Conservation (phyloP, 2,797 vertebrate genomes). For the Pteronotus mesoamericanus region DNA sequence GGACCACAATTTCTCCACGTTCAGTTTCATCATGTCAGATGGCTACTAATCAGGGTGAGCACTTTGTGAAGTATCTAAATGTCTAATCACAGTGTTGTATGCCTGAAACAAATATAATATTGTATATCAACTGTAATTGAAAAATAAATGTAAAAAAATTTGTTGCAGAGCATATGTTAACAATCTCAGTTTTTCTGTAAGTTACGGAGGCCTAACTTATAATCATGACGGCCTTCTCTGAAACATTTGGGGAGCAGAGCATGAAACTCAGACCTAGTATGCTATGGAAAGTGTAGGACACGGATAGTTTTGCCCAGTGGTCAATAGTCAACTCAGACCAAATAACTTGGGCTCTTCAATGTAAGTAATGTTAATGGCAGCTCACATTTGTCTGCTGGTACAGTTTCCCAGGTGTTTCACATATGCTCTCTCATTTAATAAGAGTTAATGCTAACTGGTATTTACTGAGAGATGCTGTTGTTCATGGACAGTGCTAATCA, state of each 20-base stretch:
- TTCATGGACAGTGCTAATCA: background rate
- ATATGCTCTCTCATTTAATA: background rate
- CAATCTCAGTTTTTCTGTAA: background rate
- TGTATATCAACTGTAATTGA: background rate
- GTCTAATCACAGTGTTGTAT: background rate
- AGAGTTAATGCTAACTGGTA: background rate
- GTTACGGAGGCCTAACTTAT: background rate
- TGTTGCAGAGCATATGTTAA: background rate
- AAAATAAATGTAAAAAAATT: background rate
- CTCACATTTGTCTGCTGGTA: background rate
- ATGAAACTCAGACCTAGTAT: background rate
- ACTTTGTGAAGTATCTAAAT: background rate
- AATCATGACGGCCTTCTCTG: background rate
- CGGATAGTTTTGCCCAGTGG: background rate
- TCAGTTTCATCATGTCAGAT: background rate
- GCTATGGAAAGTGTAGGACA: background rate
- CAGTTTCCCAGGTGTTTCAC: background rate
- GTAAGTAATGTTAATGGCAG: background rate
- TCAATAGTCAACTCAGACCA: background rate
- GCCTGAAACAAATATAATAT: background rate
- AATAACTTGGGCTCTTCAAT: background rate
- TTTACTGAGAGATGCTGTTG: background rate
- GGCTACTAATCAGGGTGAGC: background rate
- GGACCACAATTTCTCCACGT: background rate
- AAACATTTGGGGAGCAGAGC: background rate